Base-by-base conservation (phyloP, 2,888 invertebrate genomes). In the Endomychus coccineus region DNA sequence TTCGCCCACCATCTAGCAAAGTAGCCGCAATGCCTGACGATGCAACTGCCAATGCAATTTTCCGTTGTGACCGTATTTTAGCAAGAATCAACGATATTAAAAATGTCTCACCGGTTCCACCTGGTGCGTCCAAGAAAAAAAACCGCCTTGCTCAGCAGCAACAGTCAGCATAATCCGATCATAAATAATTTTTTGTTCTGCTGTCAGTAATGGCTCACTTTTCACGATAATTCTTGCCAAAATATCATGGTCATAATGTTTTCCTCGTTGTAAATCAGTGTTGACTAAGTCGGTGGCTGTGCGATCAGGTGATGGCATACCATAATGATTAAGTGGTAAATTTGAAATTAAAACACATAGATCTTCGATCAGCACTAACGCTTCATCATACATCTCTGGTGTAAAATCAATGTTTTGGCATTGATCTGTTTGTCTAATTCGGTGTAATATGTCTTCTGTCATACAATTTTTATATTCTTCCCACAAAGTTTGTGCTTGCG, bases 321-420 rank as follows among this genome's bases (percentile, higher is more conserved):
- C 48, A 42, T 48, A 49, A 48, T 46, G 39, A 43, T 36, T 45
- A 27, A 41, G 27, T n/a, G n/a, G n/a, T n/a, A n/a, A n/a, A n/a
- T n/a, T n/a, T n/a, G n/a, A n/a, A n/a, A n/a, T n/a, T n/a, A n/a
- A n/a, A 45, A 53, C 34, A 43, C 50, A 51, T 38, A 48, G 43
- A 49, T 55, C 52, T 44, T 51, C 49, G 21, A 54, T 51, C 42
- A 41, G 39, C 43, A 54, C 49, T 45, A 54, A 49, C 46, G 50
- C 50, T 44, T 50, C 45, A 45, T 55, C 54, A 42, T 49, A 51
- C 42, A 54, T 49, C 12, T 31, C 43, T 13, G 14, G n/a, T 11
- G 11, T 34, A 14, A 21, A 34, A 7, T 39, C 14, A 22, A 35
- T 21, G 10, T 41, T 34, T 35, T 12, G 17, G 14, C 22, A n/a